Evolutionary conservation across 2,797 vertebrate genomes (phyloP).

Genomic region (Caiman crocodilus): DNA sequence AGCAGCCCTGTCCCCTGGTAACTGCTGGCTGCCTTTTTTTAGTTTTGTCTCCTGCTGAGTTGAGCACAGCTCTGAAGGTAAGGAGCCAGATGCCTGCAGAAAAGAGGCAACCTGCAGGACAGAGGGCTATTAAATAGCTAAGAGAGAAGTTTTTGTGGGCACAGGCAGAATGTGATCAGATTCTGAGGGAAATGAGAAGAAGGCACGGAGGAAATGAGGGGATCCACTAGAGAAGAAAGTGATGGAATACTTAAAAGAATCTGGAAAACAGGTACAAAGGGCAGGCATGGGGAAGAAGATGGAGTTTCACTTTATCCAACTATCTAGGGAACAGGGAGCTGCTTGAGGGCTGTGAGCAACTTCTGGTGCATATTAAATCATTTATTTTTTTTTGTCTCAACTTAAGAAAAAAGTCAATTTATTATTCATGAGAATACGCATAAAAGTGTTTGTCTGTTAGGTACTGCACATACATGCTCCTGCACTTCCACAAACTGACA

Average conservation of each 20-base stretch:
- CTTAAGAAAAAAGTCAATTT: not conserved
- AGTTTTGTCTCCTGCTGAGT: constrained; percentile 7
- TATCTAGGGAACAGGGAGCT: not conserved
- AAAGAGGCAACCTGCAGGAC: not conserved
- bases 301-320: not conserved
- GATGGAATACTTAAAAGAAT: not conserved
- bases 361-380: not conserved
- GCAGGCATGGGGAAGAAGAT: not conserved
- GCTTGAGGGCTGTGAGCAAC: not conserved
- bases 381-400: not conserved
- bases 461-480: accelerated
- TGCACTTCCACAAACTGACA: not conserved
- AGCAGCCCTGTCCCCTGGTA: constrained; percentile 17
- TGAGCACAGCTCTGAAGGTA: constrained; percentile 15
- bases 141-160: not conserved
- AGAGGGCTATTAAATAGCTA: not conserved
- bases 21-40: constrained; percentile 43
- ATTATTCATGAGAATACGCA: not conserved
- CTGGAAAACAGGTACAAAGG: not conserved
- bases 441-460: not conserved
- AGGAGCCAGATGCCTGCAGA: not conserved
- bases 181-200: not conserved
- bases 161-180: not conserved
- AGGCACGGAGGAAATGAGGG: not conserved
- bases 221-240: not conserved